Percentiles rank a stretch among this genome's conserved stretches.
Conservation (phyloP, 2,797 vertebrate species). For the Oryzias dopingdopingensis region DNA sequence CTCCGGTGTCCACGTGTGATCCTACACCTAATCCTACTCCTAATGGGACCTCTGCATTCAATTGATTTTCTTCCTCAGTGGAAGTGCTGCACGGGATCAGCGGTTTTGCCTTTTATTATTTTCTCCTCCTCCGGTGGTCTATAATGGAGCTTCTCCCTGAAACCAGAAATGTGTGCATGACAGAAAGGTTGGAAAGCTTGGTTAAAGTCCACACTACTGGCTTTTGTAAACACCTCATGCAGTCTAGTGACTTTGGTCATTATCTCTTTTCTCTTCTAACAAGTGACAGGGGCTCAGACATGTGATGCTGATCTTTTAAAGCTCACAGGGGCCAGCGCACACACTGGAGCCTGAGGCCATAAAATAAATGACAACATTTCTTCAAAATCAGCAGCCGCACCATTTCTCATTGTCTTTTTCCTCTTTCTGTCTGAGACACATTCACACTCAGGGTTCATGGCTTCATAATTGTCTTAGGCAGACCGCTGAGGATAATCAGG, state of each 20-base stretch:
- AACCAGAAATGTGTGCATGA: slow-evolving; percentile 21
- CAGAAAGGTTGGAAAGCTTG: slow-evolving; percentile 12
- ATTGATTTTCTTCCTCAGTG: slow-evolving; percentile 50
- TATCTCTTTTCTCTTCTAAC: slow-evolving; percentile 6
- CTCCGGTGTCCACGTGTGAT: slow-evolving; percentile 27
- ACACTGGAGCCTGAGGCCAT: slow-evolving; percentile 47
- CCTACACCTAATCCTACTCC: slow-evolving; percentile 43
- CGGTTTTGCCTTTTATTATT: slow-evolving; percentile 44
- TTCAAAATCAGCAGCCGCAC: slow-evolving; percentile 53
- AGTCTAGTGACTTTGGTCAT: slow-evolving; percentile 5
- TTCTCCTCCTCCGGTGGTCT: slow-evolving; percentile 55
- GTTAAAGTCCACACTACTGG: slow-evolving; percentile 28
- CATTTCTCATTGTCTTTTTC: slow-evolving; percentile 20
- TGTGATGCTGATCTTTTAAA: slow-evolving; percentile 47
- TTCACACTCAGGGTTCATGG: slow-evolving; percentile 60
- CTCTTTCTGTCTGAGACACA: slow-evolving; percentile 26
- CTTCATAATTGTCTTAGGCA: slow-evolving; percentile 72
- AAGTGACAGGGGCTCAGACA: slow-evolving; percentile 35
- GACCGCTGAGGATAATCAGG: slow-evolving; percentile 73
- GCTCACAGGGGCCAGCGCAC: slow-evolving; percentile 27
- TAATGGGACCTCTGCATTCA: slow-evolving; percentile 43
- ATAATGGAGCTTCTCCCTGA: slow-evolving; percentile 45
- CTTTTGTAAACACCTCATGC: slow-evolving; percentile 14
- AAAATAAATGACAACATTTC: slow-evolving; percentile 55
- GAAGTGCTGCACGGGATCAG: slow-evolving; percentile 52